Evolutionary conservation across 2,797 vertebrate genomes (phyloP).

Genomic region (Pteronotus mesoamericanus): DNA sequence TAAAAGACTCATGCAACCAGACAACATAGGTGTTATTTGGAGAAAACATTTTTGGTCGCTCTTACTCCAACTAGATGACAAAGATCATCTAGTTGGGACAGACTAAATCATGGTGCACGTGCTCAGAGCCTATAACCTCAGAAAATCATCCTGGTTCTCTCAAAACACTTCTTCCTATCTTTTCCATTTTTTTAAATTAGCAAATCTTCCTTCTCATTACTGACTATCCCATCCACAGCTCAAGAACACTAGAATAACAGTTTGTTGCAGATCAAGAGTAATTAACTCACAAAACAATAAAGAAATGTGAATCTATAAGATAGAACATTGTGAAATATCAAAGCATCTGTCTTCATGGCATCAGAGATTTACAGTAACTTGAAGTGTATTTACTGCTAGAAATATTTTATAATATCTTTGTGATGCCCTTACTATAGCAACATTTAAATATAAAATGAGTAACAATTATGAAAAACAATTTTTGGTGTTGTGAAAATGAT

Average conservation of each 20-base stretch:
- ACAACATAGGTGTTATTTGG: not conserved
- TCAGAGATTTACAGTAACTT: not conserved
- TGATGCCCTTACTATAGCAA: not conserved
- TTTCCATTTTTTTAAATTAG: slow-evolving; percentile 43
- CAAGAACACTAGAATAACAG: slow-evolving; percentile 41
- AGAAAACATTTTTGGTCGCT: not conserved
- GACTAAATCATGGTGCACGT: not conserved
- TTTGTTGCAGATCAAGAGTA: slow-evolving; percentile 39
- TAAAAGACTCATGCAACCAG: not conserved
- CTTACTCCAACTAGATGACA: not conserved
- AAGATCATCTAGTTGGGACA: not conserved
- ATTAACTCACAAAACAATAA: slow-evolving; percentile 68
- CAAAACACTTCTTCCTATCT: not conserved
- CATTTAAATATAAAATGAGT: not conserved
- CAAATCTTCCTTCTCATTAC: slow-evolving; percentile 42
- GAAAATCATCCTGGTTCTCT: not conserved
- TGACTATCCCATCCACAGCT: slow-evolving; percentile 56
- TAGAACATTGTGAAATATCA: slow-evolving; percentile 62
- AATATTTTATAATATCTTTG: not conserved
- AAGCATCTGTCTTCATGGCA: not conserved
- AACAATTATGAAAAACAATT: not conserved
- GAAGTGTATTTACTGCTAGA: not conserved
- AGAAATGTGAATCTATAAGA: not conserved
- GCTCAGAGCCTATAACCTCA: not conserved
- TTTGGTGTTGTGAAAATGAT: not conserved